Percentiles rank a stretch among this genome's conserved stretches.
Evolutionary conservation across 2,888 invertebrate genomes (phyloP).

Genomic region (Leucophenga montana): DNA sequence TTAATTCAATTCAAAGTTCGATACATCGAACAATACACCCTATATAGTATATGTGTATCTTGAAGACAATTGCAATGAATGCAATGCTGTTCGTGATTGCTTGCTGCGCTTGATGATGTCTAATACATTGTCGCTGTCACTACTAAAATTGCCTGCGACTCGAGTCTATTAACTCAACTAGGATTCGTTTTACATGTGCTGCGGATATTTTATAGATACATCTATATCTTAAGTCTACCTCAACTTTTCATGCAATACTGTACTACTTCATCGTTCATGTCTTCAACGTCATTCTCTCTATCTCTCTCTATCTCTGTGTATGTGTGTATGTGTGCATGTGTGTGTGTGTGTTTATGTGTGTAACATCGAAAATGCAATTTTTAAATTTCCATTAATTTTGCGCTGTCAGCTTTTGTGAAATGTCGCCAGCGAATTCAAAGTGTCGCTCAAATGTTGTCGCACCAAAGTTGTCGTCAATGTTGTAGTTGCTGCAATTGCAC

Average conservation of each 20-base stretch:
- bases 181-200: constrained; percentile 4
- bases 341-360: background rate
- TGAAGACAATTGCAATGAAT: background rate
- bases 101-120: constrained; percentile 6
- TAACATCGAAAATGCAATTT: constrained; percentile 54
- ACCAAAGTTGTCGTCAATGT: background rate
- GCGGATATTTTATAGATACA: no score
- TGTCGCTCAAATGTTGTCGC: constrained; percentile 30
- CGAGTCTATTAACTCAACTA: background rate
- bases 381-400: constrained; percentile 64
- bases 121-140: background rate
- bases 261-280: no score
- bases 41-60: no score
- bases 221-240: no score
- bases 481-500: constrained; percentile 10
- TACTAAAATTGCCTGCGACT: no score
- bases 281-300: no score
- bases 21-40: no score
- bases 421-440: constrained; percentile 56
- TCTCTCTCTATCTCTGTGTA: no score
- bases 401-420: constrained; percentile 62
- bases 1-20: no score
- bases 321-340: no score
- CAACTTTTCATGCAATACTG: no score
- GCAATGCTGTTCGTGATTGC: background rate